phyloP scores from a whole-genome alignment of 2,888 invertebrate genomes.

The Sarcophaga carnaria region DNA sequence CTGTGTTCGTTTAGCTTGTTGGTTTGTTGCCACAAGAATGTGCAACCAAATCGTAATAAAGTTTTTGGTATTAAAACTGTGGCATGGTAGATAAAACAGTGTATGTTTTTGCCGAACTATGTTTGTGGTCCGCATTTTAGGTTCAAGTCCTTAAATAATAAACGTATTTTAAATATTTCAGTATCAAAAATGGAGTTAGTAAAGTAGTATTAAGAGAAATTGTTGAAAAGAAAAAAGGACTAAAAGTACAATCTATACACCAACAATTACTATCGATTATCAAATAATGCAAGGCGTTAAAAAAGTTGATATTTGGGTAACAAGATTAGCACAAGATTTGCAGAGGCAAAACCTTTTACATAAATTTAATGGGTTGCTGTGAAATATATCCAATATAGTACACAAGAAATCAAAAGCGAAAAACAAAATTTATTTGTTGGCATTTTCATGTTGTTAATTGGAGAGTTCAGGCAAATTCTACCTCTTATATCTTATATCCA shows the following conservation, averaged over 20 bases:
- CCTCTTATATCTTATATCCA: too few relatives aligned
- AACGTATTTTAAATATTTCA: slow-evolving; percentile 42
- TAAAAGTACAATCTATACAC: neutral
- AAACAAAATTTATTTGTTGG: too few relatives aligned
- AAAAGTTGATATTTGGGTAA: too few relatives aligned
- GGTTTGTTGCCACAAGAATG: slow-evolving; percentile 41
- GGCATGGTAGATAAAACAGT: slow-evolving; percentile 13
- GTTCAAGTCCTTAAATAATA: slow-evolving; percentile 33
- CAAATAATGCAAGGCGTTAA: too few relatives aligned
- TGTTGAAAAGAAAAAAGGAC: neutral
- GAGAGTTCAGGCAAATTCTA: too few relatives aligned
- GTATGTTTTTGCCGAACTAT: neutral
- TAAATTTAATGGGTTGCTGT: too few relatives aligned
- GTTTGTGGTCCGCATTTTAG: slow-evolving; percentile 1
- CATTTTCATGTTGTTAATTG: too few relatives aligned
- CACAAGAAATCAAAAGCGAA: too few relatives aligned
- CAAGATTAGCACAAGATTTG: too few relatives aligned
- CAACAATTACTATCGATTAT: too few relatives aligned
- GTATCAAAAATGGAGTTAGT: neutral
- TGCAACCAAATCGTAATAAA: slow-evolving; percentile 63
- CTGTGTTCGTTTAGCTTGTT: slow-evolving; percentile 8
- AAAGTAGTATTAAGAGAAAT: neutral
- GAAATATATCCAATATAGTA: too few relatives aligned
- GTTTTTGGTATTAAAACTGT: slow-evolving; percentile 55
- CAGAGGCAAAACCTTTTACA: too few relatives aligned